These are phyloP conservation scores for Dunckerocampus dactyliophorus DNA, from an alignment of 2,113 vertebrate species.

Conservation along the genomic window DNA sequence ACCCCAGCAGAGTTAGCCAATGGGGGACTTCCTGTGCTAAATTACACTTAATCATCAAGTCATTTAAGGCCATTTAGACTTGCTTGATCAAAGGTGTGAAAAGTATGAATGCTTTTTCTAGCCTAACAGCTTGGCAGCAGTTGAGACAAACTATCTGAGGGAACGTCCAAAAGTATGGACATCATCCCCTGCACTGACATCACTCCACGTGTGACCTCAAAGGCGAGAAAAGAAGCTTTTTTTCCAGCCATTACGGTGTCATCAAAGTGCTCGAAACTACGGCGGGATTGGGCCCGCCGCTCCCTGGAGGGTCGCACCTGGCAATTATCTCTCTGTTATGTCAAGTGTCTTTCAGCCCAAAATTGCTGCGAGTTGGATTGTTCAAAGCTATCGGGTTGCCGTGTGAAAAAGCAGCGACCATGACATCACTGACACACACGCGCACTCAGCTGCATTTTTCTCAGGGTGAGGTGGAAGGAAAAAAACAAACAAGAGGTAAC, in stretches of 20 bases:
- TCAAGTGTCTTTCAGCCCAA: constrained; percentile 64
- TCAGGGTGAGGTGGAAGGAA: not conserved
- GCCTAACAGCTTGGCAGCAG: constrained; percentile 38
- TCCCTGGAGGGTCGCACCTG: constrained; percentile 47
- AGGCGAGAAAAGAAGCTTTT: constrained; percentile 53
- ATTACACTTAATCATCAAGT: constrained; percentile 36
- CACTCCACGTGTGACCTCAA: constrained; percentile 56
- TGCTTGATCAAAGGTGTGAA: constrained; percentile 47
- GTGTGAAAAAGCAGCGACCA: constrained; percentile 61
- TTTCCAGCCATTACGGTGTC: constrained; percentile 64
- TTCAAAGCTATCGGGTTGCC: constrained; percentile 64
- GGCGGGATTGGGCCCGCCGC: constrained; percentile 51
- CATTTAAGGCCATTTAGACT: constrained; percentile 16
- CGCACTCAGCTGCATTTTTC: constrained; percentile 6
- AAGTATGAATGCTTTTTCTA: constrained; percentile 14
- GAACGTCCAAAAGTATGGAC: constrained; percentile 12
- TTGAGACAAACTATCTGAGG: constrained; percentile 35
- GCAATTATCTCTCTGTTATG: constrained; percentile 67
- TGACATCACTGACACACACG: constrained; percentile 60
- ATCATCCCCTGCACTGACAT: constrained; percentile 49
- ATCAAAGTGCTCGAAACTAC: constrained; percentile 61
- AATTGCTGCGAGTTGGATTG: constrained; percentile 59
- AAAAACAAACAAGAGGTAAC: not conserved
- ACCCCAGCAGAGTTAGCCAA: constrained; percentile 26
- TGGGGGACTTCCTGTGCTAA: constrained; percentile 25